Evolutionary conservation across 2,797 vertebrate genomes (phyloP).

Genomic region (Knipowitschia caucasica): DNA sequence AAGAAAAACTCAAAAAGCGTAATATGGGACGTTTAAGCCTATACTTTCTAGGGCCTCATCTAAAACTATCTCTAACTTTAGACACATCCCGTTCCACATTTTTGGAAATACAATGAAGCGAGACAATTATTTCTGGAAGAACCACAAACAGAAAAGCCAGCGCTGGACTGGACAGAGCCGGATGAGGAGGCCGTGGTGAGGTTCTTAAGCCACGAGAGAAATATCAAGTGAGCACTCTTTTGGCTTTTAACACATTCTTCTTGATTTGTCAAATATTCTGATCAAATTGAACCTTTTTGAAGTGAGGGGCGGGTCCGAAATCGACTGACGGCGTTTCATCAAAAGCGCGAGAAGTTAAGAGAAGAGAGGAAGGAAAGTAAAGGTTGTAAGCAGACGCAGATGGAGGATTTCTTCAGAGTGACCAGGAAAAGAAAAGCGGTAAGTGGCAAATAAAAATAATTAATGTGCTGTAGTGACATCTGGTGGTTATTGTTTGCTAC

Average conservation of each 20-base stretch:
- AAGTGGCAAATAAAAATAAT: constrained; percentile 2
- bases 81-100: constrained; percentile 69
- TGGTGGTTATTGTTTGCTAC: background rate
- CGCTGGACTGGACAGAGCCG: constrained; percentile 70
- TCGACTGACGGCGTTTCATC: constrained; percentile 68
- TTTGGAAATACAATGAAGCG: constrained; percentile 73
- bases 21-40: too few species aligned
- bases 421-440: constrained; percentile 70
- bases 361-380: constrained; percentile 54
- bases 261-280: background rate
- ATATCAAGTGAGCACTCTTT: constrained; percentile 62
- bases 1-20: too few species aligned
- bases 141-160: constrained; percentile 29
- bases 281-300: constrained; percentile 3
- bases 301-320: constrained; percentile 66
- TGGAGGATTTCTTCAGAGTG: constrained; percentile 70
- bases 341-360: constrained; percentile 41
- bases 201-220: constrained; percentile 66
- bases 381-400: constrained; percentile 56
- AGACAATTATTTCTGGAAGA: constrained; percentile 73
- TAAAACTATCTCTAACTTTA: constrained; percentile 15
- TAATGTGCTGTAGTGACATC: background rate
- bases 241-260: background rate
- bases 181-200: constrained; percentile 75
- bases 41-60: too few species aligned